Percentiles rank a stretch among this genome's conserved stretches.
Evolutionary conservation across 2,888 invertebrate genomes (phyloP).

Genomic region (Acleris emargana): DNA sequence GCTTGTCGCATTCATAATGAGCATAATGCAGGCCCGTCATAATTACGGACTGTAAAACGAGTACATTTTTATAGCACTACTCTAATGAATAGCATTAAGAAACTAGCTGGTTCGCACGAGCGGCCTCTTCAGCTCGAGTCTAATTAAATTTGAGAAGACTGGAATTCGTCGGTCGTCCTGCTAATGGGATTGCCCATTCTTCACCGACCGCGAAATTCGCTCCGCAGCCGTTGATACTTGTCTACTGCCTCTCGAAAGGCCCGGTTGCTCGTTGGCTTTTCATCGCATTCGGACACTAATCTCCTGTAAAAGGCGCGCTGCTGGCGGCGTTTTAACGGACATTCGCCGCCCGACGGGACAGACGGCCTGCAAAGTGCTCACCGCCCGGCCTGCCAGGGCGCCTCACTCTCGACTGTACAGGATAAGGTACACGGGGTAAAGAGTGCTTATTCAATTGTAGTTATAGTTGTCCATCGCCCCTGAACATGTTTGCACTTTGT

Average conservation of each 20-base stretch:
- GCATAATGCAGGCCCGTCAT: constrained; percentile 45
- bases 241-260: constrained; percentile 40
- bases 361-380: neutral
- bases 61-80: constrained; percentile 29
- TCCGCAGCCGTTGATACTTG: constrained; percentile 49
- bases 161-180: constrained; percentile 33
- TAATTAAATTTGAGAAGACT: constrained; percentile 33
- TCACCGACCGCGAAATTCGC: constrained; percentile 47
- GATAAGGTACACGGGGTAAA: neutral
- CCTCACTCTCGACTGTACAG: neutral
- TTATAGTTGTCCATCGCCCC: too few relatives aligned
- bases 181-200: constrained; percentile 46
- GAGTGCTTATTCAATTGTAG: too few relatives aligned
- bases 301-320: constrained; percentile 50
- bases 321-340: constrained; percentile 36
- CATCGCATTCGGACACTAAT: constrained; percentile 49
- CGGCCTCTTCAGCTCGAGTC: constrained; percentile 32
- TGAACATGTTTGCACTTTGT: too few relatives aligned
- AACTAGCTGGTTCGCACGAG: constrained; percentile 37
- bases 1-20: constrained; percentile 55
- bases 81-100: constrained; percentile 31
- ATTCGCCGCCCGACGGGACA: neutral
- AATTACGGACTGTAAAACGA: constrained; percentile 27
- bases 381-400: neutral
- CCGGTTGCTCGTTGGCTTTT: constrained; percentile 23